Evolutionary conservation across 2,113 vertebrate species (phyloP).

Genomic region (Onychostruthus taczanowskii): DNA sequence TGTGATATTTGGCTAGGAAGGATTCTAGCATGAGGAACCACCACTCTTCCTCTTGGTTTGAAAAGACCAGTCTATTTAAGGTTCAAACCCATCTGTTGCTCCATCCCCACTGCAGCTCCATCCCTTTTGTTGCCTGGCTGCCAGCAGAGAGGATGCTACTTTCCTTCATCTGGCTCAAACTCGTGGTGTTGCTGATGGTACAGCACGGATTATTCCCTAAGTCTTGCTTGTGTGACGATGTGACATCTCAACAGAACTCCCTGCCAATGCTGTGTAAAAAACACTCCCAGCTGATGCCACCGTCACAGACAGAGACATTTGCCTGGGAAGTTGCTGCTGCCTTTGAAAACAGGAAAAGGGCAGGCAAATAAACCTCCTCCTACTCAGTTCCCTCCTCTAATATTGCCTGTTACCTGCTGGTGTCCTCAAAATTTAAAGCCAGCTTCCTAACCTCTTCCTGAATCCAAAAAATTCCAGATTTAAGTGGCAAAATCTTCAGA

Average conservation of each 20-base stretch:
- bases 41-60: background rate
- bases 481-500: background rate
- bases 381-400: background rate
- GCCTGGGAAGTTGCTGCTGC: background rate
- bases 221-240: background rate
- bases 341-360: slow-evolving; percentile 10
- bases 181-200: slow-evolving; percentile 25
- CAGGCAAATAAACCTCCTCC: background rate
- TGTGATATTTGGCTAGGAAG: slow-evolving; percentile 59
- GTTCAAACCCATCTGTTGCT: slow-evolving; percentile 47
- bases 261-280: slow-evolving; percentile 37
- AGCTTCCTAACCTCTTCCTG: background rate
- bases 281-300: background rate
- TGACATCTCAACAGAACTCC: slow-evolving; percentile 51
- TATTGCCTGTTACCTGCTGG: background rate
- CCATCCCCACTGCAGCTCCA: background rate
- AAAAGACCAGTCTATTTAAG: slow-evolving; percentile 61
- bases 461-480: background rate
- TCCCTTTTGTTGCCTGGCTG: slow-evolving; percentile 59
- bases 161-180: slow-evolving; percentile 34
- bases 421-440: background rate
- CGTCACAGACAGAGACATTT: background rate
- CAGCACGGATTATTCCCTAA: slow-evolving; percentile 42
- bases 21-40: slow-evolving; percentile 39
- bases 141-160: background rate